Evolutionary conservation across 2,797 vertebrate species (phyloP), one percentile per base, ranked within the genome.

Genomic region (Clarias platycephalus): DNA sequence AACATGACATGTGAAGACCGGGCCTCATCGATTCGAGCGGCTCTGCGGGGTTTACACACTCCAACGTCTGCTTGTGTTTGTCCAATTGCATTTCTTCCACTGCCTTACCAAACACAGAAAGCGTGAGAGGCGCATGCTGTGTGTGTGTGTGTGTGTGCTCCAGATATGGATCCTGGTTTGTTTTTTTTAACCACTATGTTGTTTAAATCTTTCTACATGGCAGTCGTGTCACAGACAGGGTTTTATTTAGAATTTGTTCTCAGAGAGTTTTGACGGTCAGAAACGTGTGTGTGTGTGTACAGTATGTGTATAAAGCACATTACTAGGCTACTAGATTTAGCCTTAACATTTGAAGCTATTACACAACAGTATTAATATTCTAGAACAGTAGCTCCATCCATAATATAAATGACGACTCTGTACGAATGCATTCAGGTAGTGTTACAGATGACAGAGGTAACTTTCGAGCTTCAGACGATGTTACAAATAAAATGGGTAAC

Each of bases 41-140:
- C 12, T 20, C 44, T 15, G 55, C 20, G 31, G 55, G 28, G 31
- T 77, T 77, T 58, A 37, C 55, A n/a, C 75, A 60, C 55, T 7
- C 55, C 3, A 5, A 5, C 7, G 37, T n/a, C 63, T 91, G 90
- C 91, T 93, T 94, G 93, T 93, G 88, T 93, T 92, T 94, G 93
- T 92, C 89, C 93, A 94, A 94, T 94, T 93, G 92, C 93, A 93
- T 94, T 92, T 91, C 91, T 94, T 94, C 93, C 92, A 93, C 91
- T 88, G 89, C 90, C 91, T 83, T 87, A 44, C 77, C 86, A 81
- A 64, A 88, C 89, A 86, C 91, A 91, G 89, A 88, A 88, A 76
- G 85, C 26, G 3, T 28, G 60, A 64, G 55, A 77, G 20, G 75
- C 2, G 12, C 55, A 55, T 24, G 28, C 74, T 5, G 55, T 12